phyloP scores from a whole-genome alignment of 2,113 vertebrate genomes.

The Grallaria varia region DNA sequence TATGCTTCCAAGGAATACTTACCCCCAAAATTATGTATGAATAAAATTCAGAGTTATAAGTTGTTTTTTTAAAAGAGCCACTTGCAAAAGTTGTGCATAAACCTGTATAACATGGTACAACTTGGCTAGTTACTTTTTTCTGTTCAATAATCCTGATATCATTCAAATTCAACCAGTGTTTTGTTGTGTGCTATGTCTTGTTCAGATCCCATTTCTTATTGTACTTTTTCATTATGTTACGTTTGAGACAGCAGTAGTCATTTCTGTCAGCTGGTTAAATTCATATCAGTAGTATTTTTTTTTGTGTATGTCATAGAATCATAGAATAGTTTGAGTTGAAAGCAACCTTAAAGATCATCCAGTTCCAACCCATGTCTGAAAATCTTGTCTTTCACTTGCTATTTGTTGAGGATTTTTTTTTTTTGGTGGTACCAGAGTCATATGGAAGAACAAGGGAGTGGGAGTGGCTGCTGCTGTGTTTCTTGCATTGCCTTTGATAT shows the following conservation, averaged over 20 bases:
- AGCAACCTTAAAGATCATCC: not conserved
- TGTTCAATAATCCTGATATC: not conserved
- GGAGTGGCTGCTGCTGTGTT: not conserved
- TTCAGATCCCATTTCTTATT: not conserved
- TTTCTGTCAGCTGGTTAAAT: not conserved
- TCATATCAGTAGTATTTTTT: not conserved
- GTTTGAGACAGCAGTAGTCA: not conserved
- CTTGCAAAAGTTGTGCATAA: not conserved
- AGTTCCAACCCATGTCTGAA: not conserved
- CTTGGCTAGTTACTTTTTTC: not conserved
- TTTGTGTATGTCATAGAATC: not conserved
- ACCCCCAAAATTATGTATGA: not conserved
- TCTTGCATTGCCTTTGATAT: not conserved
- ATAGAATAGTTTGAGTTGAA: not conserved
- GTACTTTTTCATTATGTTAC: not conserved
- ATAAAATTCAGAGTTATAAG: not conserved
- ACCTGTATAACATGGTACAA: not conserved
- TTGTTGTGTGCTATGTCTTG: not conserved
- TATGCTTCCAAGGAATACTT: not conserved
- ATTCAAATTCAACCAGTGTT: not conserved
- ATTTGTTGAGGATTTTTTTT: not conserved
- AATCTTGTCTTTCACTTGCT: not conserved
- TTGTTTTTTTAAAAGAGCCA: not conserved
- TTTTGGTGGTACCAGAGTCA: not conserved
- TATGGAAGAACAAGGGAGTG: not conserved